Evolutionary conservation across 2,113 vertebrate species (phyloP), one percentile per base, ranked within the genome.

Genomic region (Chaetorhynchus papuensis): DNA sequence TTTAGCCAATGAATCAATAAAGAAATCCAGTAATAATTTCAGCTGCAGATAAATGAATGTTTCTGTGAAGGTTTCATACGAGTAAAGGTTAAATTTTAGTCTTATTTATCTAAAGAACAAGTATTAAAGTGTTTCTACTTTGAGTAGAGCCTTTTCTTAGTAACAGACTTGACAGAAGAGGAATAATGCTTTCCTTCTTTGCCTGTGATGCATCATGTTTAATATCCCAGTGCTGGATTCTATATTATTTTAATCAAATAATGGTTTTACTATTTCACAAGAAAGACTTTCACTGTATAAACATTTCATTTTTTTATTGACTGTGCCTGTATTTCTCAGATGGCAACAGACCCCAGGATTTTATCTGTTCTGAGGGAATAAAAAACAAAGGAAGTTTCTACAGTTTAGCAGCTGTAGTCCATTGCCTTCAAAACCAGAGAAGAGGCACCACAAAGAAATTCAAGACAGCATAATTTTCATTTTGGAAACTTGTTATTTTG

Each of bases 1-100:
- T 87, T 93, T 92, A 79, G 68, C 68, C 64, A 83, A 57, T 72
- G 57, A 93, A 89, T 90, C 92, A 68, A 75, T 93, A 93, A 92
- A 94, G 52, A 57, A 90, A 93, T 78, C n/a, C 64, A 89, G 61
- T 82, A 90, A 78, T 94, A 70, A 87, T 94, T 95, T 96, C 76
- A 90, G 20, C 57, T 92, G 49, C 33, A 75, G 80, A 71, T 89
- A 93, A 93, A 84, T 28, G 33, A 66, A 83, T 61, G 23, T 79
- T 95, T 83, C 76, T 87, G 52, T 71, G 78, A 88, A 79, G 49
- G 49, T 75, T 90, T 93, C 86, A 82, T 84, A 87, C 71, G 30
- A 71, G 16, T 65, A 89, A 92, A 92, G 57, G 86, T 91, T 93
- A 92, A 93, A 84, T 79, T 90, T 84, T 93, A 83, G 77, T 87